Percentiles rank a stretch among this genome's conserved stretches.
These are phyloP conservation scores for Intellagama lesueurii DNA, from an alignment of 2,797 vertebrate genomes.

Conservation along the genomic window DNA sequence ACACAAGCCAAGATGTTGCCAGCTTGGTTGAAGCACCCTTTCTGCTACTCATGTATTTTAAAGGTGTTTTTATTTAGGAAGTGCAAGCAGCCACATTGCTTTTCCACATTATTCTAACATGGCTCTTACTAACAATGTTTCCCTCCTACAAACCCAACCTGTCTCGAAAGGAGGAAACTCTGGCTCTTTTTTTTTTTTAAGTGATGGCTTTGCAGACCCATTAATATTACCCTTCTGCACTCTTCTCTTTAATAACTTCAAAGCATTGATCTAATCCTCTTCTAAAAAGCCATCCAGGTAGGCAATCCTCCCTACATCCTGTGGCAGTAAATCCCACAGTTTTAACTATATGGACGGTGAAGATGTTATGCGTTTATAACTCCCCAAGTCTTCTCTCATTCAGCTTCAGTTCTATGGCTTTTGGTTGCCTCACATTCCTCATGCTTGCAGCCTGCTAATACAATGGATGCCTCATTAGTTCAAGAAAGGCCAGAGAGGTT, in stretches of 20 bases:
- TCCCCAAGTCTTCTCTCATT: too few relatives aligned
- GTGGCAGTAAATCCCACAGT: too few relatives aligned
- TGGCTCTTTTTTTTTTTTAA: background rate
- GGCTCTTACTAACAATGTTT: background rate
- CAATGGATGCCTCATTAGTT: background rate
- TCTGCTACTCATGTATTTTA: slow-evolving; percentile 3
- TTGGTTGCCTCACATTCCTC: background rate
- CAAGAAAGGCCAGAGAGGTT: background rate
- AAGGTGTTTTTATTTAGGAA: background rate
- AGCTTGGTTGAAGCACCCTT: background rate
- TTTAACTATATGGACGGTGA: too few relatives aligned
- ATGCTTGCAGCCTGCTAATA: background rate
- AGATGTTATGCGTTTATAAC: too few relatives aligned
- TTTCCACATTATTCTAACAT: too few relatives aligned
- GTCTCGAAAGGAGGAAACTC: background rate
- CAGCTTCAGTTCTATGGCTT: background rate
- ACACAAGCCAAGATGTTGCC: background rate
- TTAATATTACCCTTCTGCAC: background rate
- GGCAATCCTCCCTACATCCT: too few relatives aligned
- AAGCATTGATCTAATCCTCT: too few relatives aligned
- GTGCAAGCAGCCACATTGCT: too few relatives aligned
- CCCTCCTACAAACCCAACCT: background rate
- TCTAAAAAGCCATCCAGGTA: too few relatives aligned
- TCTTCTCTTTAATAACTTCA: background rate
- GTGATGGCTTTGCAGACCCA: background rate